Evolutionary conservation across 2,113 vertebrate species (phyloP).

Genomic region (Neolamprologus brichardi): DNA sequence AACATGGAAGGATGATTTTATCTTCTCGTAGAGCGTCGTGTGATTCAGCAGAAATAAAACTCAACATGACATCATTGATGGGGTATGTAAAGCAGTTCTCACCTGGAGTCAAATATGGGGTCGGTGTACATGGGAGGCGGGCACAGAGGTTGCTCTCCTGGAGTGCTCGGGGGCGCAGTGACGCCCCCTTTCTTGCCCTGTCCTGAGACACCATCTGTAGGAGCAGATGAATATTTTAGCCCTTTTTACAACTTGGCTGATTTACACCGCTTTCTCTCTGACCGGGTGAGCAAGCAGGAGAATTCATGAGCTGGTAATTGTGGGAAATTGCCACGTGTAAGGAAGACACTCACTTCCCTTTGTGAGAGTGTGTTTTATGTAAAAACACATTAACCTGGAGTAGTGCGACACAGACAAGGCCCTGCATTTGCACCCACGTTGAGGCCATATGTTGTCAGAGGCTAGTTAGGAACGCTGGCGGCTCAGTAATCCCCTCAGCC

Average conservation of each 20-base stretch:
- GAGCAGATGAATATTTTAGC: slow-evolving; percentile 18
- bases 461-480: slow-evolving; percentile 36
- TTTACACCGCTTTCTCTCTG: neutral
- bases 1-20: neutral
- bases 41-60: neutral
- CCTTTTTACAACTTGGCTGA: neutral
- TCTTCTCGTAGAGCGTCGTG: neutral
- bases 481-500: slow-evolving; percentile 68
- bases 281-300: neutral
- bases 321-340: neutral
- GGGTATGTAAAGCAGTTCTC: neutral
- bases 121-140: slow-evolving; percentile 48
- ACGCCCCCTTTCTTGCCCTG: slow-evolving; percentile 28
- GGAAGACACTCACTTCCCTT: neutral
- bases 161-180: slow-evolving; percentile 19
- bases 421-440: neutral
- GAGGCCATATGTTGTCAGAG: slow-evolving; percentile 58
- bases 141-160: slow-evolving; percentile 27
- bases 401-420: neutral
- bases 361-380: neutral
- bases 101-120: slow-evolving; percentile 68
- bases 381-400: slow-evolving; percentile 8
- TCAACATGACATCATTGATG: neutral
- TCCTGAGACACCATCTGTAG: slow-evolving; percentile 41
- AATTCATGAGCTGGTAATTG: neutral